phyloP scores from a whole-genome alignment of 92 coral and sea anemone genomes.

The Epizoanthus fatuus region DNA sequence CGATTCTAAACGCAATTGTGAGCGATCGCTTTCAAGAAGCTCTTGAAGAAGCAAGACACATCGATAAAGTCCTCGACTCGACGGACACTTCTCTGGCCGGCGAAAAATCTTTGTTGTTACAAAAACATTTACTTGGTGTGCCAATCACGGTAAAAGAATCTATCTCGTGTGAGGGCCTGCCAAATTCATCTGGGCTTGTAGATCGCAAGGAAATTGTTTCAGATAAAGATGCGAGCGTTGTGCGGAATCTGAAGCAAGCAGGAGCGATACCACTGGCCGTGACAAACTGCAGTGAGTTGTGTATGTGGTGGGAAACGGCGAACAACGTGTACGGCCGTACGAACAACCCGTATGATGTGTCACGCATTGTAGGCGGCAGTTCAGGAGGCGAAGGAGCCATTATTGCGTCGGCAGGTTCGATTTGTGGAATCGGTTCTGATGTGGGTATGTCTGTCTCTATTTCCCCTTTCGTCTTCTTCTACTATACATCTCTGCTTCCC shows the following conservation, averaged over 20 bases:
- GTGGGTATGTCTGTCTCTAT: conserved; percentile 69
- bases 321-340: conserved; percentile 88
- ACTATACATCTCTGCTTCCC: neutral
- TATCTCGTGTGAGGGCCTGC: conserved; percentile 71
- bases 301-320: conserved; percentile 95
- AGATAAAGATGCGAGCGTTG: conserved; percentile 67
- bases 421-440: conserved; percentile 90
- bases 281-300: conserved; percentile 92
- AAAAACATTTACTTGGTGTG: conserved; percentile 80
- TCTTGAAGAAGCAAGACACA: conserved; percentile 70
- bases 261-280: conserved; percentile 90
- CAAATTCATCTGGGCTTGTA: conserved; percentile 85
- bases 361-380: conserved; percentile 86
- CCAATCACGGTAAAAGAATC: conserved; percentile 88
- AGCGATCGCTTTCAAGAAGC: conserved; percentile 84
- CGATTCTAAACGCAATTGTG: conserved; percentile 76
- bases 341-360: conserved; percentile 82
- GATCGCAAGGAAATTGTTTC: conserved; percentile 77
- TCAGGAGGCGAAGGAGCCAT: conserved; percentile 91
- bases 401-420: conserved; percentile 87
- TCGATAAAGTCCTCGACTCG: conserved; percentile 73
- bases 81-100: conserved; percentile 2
- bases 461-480: neutral
- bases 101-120: conserved; percentile 62
- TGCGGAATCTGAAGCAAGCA: conserved; percentile 76